Evolutionary conservation across 37 sponge, comb jelly and placozoan genomes (phyloP).

Genomic region (Hormiphora californensis): DNA sequence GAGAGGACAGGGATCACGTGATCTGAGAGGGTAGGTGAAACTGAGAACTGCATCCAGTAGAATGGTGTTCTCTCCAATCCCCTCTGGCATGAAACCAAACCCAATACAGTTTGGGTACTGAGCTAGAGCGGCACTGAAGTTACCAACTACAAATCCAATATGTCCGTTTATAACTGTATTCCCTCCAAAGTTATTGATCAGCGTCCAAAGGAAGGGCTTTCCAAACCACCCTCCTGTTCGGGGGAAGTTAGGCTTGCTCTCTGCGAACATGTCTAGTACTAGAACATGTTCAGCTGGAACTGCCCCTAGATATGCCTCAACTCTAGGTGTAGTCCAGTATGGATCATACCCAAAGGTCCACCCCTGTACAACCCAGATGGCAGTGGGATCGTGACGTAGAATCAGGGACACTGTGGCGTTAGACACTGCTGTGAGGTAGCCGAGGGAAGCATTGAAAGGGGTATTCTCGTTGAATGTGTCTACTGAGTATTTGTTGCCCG

Average conservation of each 20-base stretch:
- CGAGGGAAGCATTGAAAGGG: not conserved
- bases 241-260: not conserved
- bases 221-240: not conserved
- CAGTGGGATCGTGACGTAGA: not conserved
- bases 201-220: constrained; percentile 32
- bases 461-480: constrained; percentile 52
- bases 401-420: constrained; percentile 1
- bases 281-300: not conserved
- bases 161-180: constrained; percentile 42
- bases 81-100: constrained; percentile 50
- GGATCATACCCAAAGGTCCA: constrained; percentile 49
- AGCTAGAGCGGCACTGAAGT: not conserved
- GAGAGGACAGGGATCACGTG: no score
- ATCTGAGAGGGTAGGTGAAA: no score
- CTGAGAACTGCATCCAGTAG: constrained; percentile 20
- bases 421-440: not conserved
- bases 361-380: constrained; percentile 4
- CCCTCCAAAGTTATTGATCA: constrained; percentile 38
- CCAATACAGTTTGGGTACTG: not conserved
- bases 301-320: not conserved
- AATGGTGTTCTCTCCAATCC: constrained; percentile 40
- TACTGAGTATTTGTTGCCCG: not conserved
- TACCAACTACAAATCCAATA: not conserved
- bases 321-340: not conserved
- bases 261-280: constrained; percentile 25